Percentiles rank a stretch among this genome's conserved stretches.
Evolutionary conservation across 2,888 invertebrate species (phyloP).

Genomic region (Eudasyphora cyanicolor): DNA sequence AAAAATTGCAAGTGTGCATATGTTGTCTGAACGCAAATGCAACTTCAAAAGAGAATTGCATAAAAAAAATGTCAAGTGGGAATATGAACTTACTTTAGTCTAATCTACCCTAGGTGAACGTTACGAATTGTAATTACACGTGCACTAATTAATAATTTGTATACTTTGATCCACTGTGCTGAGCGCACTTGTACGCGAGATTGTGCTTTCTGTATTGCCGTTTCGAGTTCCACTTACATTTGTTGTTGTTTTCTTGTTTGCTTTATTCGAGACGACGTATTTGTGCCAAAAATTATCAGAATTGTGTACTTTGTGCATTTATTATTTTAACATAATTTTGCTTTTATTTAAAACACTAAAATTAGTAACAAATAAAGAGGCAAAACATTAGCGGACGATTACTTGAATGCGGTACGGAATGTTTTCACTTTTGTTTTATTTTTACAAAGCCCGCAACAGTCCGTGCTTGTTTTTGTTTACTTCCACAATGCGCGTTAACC

Average conservation of each 20-base stretch:
- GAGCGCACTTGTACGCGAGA: not conserved
- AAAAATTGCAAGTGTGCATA: too few species aligned
- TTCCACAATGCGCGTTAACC: not conserved
- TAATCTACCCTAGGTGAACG: too few species aligned
- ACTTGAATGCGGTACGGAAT: not conserved
- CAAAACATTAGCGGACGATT: not conserved
- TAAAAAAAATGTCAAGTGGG: too few species aligned
- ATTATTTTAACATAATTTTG: conserved; percentile 1
- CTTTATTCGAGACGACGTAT: not conserved
- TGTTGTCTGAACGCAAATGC: too few species aligned
- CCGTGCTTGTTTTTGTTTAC: not conserved
- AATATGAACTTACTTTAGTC: too few species aligned
- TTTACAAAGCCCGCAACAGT: not conserved
- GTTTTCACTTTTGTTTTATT: not conserved
- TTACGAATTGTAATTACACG: too few species aligned
- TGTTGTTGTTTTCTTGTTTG: not conserved
- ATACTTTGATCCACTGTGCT: not conserved
- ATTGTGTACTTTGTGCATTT: conserved; percentile 1
- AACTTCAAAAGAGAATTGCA: too few species aligned
- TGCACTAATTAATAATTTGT: not conserved
- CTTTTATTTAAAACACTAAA: too few species aligned
- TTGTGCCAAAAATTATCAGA: not conserved
- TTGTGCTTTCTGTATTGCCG: not conserved
- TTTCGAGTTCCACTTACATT: conserved; percentile 12
- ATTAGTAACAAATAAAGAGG: not conserved